Base-by-base conservation (phyloP, 2,888 invertebrate genomes). In the Lasioglossum oenotherae region DNA sequence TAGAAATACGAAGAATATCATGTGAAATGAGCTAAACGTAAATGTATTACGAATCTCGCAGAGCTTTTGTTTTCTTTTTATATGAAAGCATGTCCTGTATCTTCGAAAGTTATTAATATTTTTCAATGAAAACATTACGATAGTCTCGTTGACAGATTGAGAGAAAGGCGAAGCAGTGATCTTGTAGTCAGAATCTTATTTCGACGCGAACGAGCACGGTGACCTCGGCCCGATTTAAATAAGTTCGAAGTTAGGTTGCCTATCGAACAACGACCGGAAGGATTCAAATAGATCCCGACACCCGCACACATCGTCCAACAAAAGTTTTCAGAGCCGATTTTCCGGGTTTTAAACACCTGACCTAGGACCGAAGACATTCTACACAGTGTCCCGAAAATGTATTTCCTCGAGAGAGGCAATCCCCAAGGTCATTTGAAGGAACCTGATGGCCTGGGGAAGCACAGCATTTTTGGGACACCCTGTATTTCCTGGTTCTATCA, bases 211-310 rank as follows among this genome's bases (percentile, higher is more conserved):
- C 49, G 81, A 69, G 23, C 57, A 41, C 60, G 69, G n/a, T 64
- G 82, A 86, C 88, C 64, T 82, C 82, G 76, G 72, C 80, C 74
- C 67, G 74, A 83, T 80, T 89, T 73, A 84, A 76, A 64, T 75
- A 81, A 87, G 67, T 87, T 80, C 46, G 57, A 53, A 85, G 76
- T 75, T 83, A 49, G 38, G 27, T 78, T 46, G 72, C 64, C 38
- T 72, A 76, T 83, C 71, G 67, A 64, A 78, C 81, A 73, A 23
- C 75, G 64, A 84, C 84, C 84, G 87, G 84, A 90, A 86, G 84
- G 75, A 88, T 88, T 85, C 74, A 84, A 83, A 83, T 85, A 85
- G 84, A 85, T 76, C 64, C 80, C 57, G 74, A 74, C 72, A 74
- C 84, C 69, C 85, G 85, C 88, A 69, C 82, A 10, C 35, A 49